Evolutionary conservation across 2,888 invertebrate genomes (phyloP).

Genomic region (Lepidochitona cinerea): DNA sequence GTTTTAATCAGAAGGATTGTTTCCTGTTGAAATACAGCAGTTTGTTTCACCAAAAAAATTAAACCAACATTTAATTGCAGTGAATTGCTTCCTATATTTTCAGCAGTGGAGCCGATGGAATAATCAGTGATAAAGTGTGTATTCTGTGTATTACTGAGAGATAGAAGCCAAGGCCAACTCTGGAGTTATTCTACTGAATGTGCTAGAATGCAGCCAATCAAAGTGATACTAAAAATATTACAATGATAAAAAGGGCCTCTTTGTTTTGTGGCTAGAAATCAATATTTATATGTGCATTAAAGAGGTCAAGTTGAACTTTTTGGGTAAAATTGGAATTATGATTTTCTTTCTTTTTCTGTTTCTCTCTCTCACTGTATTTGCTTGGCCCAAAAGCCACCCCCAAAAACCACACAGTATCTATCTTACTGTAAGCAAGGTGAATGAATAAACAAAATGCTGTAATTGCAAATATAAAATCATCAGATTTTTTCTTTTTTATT

Average conservation of each 20-base stretch:
- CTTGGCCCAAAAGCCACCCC: no score
- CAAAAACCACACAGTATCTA: background rate
- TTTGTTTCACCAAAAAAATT: no score
- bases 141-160: no score
- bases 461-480: background rate
- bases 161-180: no score
- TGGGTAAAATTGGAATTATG: background rate
- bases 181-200: background rate
- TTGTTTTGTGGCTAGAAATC: background rate
- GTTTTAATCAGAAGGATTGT: no score
- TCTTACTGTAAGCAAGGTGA: background rate
- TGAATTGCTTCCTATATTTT: no score
- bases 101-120: slow-evolving; percentile 18
- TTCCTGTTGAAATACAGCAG: no score
- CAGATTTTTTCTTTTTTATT: background rate
- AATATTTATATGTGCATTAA: background rate
- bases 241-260: background rate
- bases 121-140: no score
- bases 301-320: background rate
- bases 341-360: background rate
- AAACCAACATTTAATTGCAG: no score
- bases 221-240: background rate
- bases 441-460: slow-evolving; percentile 9
- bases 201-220: background rate
- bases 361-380: background rate